phyloP scores from a whole-genome alignment of 2,888 invertebrate genomes.

The Slavum lentiscoides region DNA sequence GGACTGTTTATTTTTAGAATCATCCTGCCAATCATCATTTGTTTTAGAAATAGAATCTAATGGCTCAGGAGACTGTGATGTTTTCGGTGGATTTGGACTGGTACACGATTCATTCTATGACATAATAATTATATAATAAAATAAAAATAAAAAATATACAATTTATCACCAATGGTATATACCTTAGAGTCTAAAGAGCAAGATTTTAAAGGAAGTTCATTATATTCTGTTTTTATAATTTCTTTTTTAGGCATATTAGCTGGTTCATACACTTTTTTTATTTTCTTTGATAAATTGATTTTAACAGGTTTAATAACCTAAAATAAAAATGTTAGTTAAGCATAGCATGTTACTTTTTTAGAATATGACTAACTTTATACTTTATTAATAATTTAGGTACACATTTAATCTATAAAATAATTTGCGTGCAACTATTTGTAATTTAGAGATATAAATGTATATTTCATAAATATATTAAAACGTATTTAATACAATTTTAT shows the following conservation, averaged over 20 bases:
- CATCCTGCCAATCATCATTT: not conserved
- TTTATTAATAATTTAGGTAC: not conserved
- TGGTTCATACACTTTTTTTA: constrained; percentile 24
- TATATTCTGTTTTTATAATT: constrained; percentile 23
- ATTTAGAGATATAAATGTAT: too few species aligned
- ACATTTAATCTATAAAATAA: not conserved
- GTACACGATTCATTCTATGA: constrained; percentile 2
- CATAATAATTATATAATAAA: not conserved
- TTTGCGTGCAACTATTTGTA: too few species aligned
- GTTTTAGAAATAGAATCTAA: not conserved
- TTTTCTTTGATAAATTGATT: constrained; percentile 43
- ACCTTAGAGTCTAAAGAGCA: constrained; percentile 32
- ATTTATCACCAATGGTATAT: constrained; percentile 12
- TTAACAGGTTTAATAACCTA: constrained; percentile 52
- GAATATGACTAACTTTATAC: not conserved
- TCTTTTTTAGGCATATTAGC: constrained; percentile 35
- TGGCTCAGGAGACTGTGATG: not conserved
- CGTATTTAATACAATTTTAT: too few species aligned
- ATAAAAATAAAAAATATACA: not conserved
- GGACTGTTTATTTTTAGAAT: constrained; percentile 15
- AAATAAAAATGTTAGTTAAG: constrained; percentile 14
- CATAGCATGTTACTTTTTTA: not conserved
- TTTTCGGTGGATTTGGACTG: not conserved
- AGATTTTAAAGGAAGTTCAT: constrained; percentile 18
- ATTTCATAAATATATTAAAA: too few species aligned